Percentiles rank a stretch among this genome's conserved stretches.
Conservation (phyloP, 2,888 invertebrate species). For the Macrophya alboannulata region DNA sequence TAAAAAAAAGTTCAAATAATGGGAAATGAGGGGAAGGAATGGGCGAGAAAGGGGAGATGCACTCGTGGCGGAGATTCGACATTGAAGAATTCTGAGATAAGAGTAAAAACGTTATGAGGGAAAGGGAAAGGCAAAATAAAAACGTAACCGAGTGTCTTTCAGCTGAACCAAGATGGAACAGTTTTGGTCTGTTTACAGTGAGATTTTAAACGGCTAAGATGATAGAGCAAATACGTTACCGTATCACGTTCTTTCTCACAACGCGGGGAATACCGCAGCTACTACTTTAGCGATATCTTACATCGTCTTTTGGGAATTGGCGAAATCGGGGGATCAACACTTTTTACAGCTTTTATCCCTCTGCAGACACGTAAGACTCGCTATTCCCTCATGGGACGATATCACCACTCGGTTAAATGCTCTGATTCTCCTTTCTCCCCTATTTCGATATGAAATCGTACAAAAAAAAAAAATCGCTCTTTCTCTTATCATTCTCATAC, state of each 20-base stretch:
- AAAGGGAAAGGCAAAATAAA: neutral
- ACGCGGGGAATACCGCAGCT: neutral
- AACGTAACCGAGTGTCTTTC: neutral
- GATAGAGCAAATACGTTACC: conserved; percentile 33
- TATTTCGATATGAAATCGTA: neutral
- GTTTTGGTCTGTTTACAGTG: neutral
- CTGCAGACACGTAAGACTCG: neutral
- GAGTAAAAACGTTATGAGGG: neutral
- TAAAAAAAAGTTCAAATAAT: neutral
- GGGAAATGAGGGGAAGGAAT: neutral
- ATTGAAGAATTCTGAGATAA: neutral
- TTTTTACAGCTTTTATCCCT: conserved; percentile 24
- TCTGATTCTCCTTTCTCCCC: neutral
- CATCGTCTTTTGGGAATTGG: conserved; percentile 36
- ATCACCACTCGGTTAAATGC: neutral
- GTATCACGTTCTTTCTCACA: neutral
- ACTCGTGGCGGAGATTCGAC: conserved; percentile 9
- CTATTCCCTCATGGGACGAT: conserved; percentile 31
- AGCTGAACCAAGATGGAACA: conserved; percentile 18
- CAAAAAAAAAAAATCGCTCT: neutral
- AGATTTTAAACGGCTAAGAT: conserved; percentile 23
- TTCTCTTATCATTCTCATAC: neutral
- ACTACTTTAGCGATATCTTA: neutral
- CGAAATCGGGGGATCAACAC: conserved; percentile 35
- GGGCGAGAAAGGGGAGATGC: neutral